Base-by-base conservation (phyloP, 2,797 vertebrate species). In the Neosalanx taihuensis region DNA sequence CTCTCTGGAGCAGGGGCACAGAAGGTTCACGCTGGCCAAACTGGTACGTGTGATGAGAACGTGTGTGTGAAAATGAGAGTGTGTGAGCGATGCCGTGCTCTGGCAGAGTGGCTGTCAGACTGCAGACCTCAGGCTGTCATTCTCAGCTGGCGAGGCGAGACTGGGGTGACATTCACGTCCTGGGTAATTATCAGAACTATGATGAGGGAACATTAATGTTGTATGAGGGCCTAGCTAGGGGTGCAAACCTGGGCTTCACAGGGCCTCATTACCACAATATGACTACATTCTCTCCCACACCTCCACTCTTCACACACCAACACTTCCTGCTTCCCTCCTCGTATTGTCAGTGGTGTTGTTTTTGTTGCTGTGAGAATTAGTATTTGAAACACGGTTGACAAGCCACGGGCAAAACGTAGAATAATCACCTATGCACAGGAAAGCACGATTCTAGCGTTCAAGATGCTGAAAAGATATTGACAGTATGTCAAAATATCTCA, bases 171-270 rank as follows among this genome's bases (percentile, higher is more conserved):
- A 91, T 92, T 92, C 90, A 91, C 80, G 87, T 91, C 88, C 86
- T 83, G 75, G 72, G 87, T 91, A 93, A 92, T 91, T 93, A 93
- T 91, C 88, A 89, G 87, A 81, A 87, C 90, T 89, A 89, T 91
- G 89, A 91, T 90, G 90, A 91, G 91, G 82, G 88, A 88, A 88
- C 90, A 91, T 93, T 93, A 93, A 92, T 91, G 90, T 91, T 93
- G 89, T 89, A 93, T 91, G 90, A 92, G 89, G 74, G 79, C 90
- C 86, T 89, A 85, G 88, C 75, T 77, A 88, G 90, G 81, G 87
- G 83, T 72, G 81, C 83, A 81, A 84, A 83, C 82, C 78, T 4
- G 0, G 53, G 86, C 88, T 90, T 90, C 88, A 83, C 84, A 71
- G 88, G 84, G 84, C 87, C 89, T 92, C 87, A 90, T 93, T 92